phyloP scores from a whole-genome alignment of 2,888 invertebrate genomes.

The Drosophila incognita region DNA sequence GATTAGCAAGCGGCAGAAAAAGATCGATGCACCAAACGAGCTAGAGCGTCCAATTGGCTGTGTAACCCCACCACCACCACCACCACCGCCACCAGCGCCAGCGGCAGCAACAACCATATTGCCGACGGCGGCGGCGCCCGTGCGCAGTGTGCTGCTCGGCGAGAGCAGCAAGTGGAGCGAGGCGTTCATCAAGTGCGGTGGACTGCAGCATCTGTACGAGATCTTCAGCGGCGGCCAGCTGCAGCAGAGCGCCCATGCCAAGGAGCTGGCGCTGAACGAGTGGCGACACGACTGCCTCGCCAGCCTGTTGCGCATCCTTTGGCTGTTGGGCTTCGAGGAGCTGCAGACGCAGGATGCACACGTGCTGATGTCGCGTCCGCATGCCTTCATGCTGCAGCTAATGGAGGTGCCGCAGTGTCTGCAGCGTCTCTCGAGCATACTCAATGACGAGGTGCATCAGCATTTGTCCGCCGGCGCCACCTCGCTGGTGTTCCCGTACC shows the following conservation, averaged over 20 bases:
- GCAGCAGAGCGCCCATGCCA: constrained; percentile 91
- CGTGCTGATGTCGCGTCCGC: constrained; percentile 89
- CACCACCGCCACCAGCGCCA: constrained; percentile 13
- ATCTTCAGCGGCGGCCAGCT: constrained; percentile 95
- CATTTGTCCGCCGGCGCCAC: constrained; percentile 85
- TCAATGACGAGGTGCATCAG: constrained; percentile 91
- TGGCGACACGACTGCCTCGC: constrained; percentile 98
- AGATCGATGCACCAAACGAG: constrained; percentile 52
- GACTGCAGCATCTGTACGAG: constrained; percentile 94
- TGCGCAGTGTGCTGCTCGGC: constrained; percentile 28
- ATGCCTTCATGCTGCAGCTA: constrained; percentile 89
- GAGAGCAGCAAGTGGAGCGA: constrained; percentile 88
- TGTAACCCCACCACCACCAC: constrained; percentile 56
- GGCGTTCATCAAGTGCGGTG: constrained; percentile 94
- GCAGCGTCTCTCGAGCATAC: constrained; percentile 92
- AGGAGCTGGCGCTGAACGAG: constrained; percentile 86
- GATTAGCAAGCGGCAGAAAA: constrained; percentile 71
- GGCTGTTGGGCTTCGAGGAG: constrained; percentile 91
- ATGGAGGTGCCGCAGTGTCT: constrained; percentile 94
- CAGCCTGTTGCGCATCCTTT: constrained; percentile 92
- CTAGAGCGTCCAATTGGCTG: constrained; percentile 57
- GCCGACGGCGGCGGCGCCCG: constrained; percentile 20
- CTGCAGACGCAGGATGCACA: constrained; percentile 85
- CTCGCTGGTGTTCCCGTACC: constrained; percentile 71
- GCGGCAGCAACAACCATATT: not conserved